A percentile compares a stretch with the other conserved stretches of the same genome.
These are phyloP conservation scores for Drosophila ezoana DNA, from an alignment of 2,888 invertebrate species.

Conservation along the genomic window DNA sequence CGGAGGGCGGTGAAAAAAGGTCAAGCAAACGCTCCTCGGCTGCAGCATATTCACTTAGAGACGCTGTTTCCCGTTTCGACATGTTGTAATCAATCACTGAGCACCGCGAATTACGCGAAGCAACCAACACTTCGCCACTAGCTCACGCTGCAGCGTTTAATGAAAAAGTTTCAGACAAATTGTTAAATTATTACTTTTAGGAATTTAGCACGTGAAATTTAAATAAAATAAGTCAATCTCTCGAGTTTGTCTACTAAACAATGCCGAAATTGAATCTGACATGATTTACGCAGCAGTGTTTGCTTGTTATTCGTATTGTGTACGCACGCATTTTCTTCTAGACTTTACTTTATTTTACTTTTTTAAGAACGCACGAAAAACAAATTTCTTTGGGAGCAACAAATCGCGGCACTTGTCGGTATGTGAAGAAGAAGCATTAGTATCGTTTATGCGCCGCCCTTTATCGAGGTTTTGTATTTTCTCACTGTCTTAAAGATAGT, in stretches of 20 bases:
- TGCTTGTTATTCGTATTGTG: constrained; percentile 23
- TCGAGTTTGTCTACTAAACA: constrained; percentile 42
- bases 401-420: constrained; percentile 65
- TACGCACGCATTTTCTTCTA: constrained; percentile 27
- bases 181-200: constrained; percentile 28
- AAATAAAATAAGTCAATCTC: constrained; percentile 44
- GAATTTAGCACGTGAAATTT: constrained; percentile 77
- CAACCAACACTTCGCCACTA: constrained; percentile 12
- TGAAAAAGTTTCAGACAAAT: constrained; percentile 18
- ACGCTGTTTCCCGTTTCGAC: constrained; percentile 29
- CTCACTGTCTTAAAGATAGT: background rate
- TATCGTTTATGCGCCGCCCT: constrained; percentile 33
- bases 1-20: constrained; percentile 51
- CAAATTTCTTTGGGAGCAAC: constrained; percentile 56
- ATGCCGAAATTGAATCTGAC: constrained; percentile 50
- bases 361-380: constrained; percentile 38
- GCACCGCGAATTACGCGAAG: constrained; percentile 16
- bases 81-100: constrained; percentile 20
- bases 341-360: constrained; percentile 27
- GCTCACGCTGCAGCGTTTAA: constrained; percentile 23
- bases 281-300: constrained; percentile 46
- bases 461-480: constrained; percentile 6
- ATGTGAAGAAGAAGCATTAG: constrained; percentile 52
- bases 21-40: constrained; percentile 67
- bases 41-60: constrained; percentile 52